Evolutionary conservation across 1,140 invertebrate species (phyloP), one percentile per base, ranked within the genome.

Genomic region (Gryllus bimaculatus): DNA sequence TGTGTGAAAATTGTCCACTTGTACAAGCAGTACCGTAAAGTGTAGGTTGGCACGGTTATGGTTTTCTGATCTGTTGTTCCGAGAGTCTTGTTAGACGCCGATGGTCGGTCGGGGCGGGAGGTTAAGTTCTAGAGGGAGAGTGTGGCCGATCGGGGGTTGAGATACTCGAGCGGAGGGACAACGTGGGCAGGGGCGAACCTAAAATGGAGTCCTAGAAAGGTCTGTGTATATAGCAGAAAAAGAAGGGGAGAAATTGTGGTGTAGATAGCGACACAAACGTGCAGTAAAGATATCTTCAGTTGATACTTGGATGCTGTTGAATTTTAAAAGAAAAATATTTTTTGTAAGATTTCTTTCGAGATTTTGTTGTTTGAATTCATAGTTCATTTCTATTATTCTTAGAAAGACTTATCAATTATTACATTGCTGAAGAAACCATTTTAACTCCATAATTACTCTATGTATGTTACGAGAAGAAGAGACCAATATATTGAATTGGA

Each of bases 1-100:
- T 66, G 54, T 66, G 54, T 66, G 54, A 66, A 66, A 66, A 66
- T 66, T 66, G 54, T 66, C 54, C 54, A 66, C 54, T 66, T 66
- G 54, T 66, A 66, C 54, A 66, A 66, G 54, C 54, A 66, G 54
- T 66, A 66, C 54, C 54, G 54, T 18, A 66, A 66, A 66, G 54
- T 66, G 54, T 66, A 66, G 54, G 54, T 66, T 66, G 54, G 54
- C 18, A 18, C 54, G 54, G 54, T 66, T 66, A 66, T 66, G 54
- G 54, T 66, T 66, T 66, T 66, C 54, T 66, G 54, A 66, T 66
- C 54, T 66, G 54, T 66, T 66, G 54, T 66, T 66, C 54, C 54
- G 54, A 66, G 54, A 13, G 18, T 66, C 54, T 66, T 18, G 54
- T 66, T 66, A 66, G 54, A 13, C 54, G 18, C 10, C 54, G 10